phyloP scores from a whole-genome alignment of 2,888 invertebrate genomes.

The Apocheima hispidaria region DNA sequence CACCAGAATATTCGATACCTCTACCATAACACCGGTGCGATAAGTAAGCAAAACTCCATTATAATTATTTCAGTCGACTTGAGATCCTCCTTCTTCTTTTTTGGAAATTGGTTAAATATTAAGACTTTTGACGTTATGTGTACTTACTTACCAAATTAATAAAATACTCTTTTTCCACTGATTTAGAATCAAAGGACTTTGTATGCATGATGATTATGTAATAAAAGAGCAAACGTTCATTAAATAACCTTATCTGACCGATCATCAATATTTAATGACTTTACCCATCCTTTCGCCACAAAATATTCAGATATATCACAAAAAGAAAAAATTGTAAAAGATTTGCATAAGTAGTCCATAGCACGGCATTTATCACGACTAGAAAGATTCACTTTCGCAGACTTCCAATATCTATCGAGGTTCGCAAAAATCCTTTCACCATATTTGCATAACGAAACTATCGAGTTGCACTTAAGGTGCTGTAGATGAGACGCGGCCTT shows the following conservation, averaged over 20 bases:
- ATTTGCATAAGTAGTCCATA: conserved; percentile 25
- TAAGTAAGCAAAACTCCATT: too few relatives aligned
- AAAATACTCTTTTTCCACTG: too few relatives aligned
- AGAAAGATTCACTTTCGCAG: conserved; percentile 51
- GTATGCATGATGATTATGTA: not conserved
- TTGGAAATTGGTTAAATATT: too few relatives aligned
- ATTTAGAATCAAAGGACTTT: not conserved
- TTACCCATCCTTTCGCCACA: not conserved
- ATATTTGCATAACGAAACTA: conserved; percentile 59
- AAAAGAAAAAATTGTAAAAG: not conserved
- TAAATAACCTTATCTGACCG: not conserved
- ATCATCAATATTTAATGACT: conserved; percentile 1
- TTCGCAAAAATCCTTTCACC: conserved; percentile 61
- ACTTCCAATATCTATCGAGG: conserved; percentile 25
- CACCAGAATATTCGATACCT: too few relatives aligned
- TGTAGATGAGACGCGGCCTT: not conserved
- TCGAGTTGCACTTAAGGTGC: conserved; percentile 19
- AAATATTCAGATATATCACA: not conserved
- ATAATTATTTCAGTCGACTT: too few relatives aligned
- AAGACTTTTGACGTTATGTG: not conserved
- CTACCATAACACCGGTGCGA: too few relatives aligned
- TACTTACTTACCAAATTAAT: too few relatives aligned
- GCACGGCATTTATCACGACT: conserved; percentile 7
- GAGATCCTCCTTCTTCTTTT: too few relatives aligned
- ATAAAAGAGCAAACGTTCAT: not conserved